These are phyloP conservation scores for Edolisoma coerulescens DNA, from an alignment of 2,113 vertebrate genomes.

Conservation along the genomic window DNA sequence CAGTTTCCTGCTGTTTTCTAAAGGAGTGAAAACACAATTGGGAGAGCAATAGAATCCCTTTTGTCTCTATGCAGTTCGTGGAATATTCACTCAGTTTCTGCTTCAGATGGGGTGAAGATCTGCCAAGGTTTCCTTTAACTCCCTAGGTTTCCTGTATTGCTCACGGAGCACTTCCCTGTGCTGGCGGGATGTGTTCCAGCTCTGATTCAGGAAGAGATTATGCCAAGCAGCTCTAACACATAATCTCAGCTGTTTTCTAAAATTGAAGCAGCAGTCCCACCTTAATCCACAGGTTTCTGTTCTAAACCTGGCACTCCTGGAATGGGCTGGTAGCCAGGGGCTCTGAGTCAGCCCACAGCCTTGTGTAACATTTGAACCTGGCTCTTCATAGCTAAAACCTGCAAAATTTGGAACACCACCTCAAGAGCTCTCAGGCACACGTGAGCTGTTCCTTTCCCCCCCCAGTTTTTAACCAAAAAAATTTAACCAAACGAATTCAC, in stretches of 20 bases:
- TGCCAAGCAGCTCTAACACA: background rate
- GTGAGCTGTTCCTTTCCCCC: background rate
- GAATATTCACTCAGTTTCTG: background rate
- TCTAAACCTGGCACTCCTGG: background rate
- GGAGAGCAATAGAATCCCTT: background rate
- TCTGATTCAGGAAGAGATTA: background rate
- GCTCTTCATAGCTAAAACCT: background rate
- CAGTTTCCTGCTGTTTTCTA: background rate
- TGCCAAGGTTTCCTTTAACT: background rate
- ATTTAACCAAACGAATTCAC: too few species aligned
- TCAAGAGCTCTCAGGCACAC: background rate
- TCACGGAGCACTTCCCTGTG: background rate
- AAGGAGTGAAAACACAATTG: background rate
- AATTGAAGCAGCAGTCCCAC: background rate
- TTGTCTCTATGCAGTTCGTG: background rate
- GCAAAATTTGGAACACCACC: background rate
- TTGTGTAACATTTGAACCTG: background rate
- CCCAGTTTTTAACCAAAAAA: background rate
- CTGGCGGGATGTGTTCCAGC: background rate
- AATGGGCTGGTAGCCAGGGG: background rate
- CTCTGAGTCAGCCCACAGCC: background rate
- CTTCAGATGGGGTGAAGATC: background rate
- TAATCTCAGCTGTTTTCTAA: background rate
- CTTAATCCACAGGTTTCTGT: background rate
- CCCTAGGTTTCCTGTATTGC: background rate